phyloP scores from a whole-genome alignment of 2,113 vertebrate species.

The Pteruthius melanotis region DNA sequence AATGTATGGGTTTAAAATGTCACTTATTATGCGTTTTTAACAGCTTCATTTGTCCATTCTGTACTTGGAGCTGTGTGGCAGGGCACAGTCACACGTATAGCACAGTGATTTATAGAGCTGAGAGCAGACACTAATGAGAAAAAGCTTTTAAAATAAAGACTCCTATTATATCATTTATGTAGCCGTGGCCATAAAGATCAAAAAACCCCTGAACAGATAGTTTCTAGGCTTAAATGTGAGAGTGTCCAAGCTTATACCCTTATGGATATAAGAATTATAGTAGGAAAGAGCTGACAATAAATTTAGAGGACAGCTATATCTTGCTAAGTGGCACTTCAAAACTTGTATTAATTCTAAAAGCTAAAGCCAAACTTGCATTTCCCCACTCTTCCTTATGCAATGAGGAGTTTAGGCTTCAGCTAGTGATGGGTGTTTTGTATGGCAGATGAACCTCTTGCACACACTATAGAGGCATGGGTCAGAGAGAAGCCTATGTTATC shows the following conservation, averaged over 20 bases:
- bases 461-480: not conserved
- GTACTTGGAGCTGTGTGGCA: not conserved
- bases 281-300: not conserved
- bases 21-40: not conserved
- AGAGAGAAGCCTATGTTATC: not conserved
- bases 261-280: not conserved
- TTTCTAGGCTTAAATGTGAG: not conserved
- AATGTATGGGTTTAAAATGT: constrained; percentile 20
- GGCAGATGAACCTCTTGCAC: not conserved
- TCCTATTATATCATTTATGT: not conserved
- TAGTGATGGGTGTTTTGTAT: not conserved
- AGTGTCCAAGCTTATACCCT: not conserved
- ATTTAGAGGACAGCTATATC: not conserved
- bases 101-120: not conserved
- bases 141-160: constrained; percentile 52
- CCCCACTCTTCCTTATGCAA: not conserved
- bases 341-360: not conserved
- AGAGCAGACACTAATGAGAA: constrained; percentile 21
- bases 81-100: not conserved
- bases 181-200: not conserved
- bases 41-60: constrained; percentile 14
- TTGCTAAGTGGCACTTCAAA: not conserved
- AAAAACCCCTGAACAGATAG: not conserved
- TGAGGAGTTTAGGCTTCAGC: not conserved
- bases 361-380: not conserved